These are phyloP conservation scores for Dermatophagoides farinae DNA, from an alignment of 1,140 invertebrate species.

Conservation along the genomic window DNA sequence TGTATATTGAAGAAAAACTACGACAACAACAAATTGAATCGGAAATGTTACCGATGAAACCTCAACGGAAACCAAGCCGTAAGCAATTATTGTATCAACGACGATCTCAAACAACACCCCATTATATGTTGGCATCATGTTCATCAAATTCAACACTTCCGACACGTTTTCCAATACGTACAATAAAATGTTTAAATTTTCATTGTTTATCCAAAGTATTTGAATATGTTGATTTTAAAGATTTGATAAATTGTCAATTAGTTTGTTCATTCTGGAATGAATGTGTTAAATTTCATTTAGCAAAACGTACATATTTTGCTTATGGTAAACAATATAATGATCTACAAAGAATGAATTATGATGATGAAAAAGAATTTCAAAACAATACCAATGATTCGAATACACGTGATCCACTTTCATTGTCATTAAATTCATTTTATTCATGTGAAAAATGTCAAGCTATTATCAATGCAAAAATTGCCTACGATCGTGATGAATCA, in stretches of 20 bases:
- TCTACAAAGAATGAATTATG: not conserved
- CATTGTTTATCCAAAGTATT: not conserved
- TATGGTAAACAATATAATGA: not conserved
- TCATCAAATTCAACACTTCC: no score
- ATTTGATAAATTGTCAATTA: not conserved
- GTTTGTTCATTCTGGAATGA: slow-evolving; percentile 3
- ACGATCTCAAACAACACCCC: no score
- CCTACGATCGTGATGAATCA: not conserved
- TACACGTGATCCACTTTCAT: not conserved
- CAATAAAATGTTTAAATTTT: not conserved
- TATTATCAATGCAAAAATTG: not conserved
- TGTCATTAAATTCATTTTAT: not conserved
- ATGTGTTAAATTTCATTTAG: slow-evolving; percentile 1
- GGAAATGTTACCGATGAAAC: no score
- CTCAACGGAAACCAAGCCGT: no score
- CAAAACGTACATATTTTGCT: not conserved
- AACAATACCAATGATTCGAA: not conserved
- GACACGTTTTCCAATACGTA: not conserved
- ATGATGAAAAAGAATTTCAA: not conserved
- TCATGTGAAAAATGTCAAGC: not conserved
- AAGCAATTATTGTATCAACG: no score
- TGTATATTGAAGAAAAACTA: no score
- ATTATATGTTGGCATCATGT: no score
- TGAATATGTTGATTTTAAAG: not conserved
- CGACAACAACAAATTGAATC: no score